Evolutionary conservation across 2,888 invertebrate genomes (phyloP), one percentile per base, ranked within the genome.

Genomic region (Reticulitermes lucifugus): DNA sequence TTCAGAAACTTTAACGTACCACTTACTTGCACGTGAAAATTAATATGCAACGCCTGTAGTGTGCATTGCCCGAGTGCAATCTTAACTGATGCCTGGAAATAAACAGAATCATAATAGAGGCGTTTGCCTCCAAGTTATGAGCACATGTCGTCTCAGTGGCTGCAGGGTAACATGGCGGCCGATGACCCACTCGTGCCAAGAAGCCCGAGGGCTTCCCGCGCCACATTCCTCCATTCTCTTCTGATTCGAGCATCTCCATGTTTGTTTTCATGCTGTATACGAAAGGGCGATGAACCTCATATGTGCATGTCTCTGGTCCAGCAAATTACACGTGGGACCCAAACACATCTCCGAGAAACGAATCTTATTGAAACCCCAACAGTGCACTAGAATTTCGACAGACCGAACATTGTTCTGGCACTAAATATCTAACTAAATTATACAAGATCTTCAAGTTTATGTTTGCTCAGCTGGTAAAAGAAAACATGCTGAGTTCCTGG

Each of bases 251-350:
- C 25, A 25, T 65, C 65, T 65, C 12, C 25, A n/a, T 65, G 65
- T 65, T 65, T 65, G 65, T 65, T 65, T 65, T 65, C 65, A 65
- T 65, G n/a, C n/a, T 65, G 65, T 65, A 65, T 25, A 65, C 6
- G 25, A 25, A 65, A 25, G 65, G 65, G 14, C 60, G n/a, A 60
- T 60, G 60, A 60, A 60, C 60, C 60, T 60, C 60, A 60, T n/a
- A 60, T 60, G 60, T 21, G 22, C 60, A 60, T 6, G n/a, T 22
- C 60, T 60, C 60, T 21, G 60, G 60, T 60, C 21, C 21, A n/a
- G 60, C 60, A 22, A 60, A n/a, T 60, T 60, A 21, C 60, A 46
- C 46, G 46, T 46, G 46, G 46, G 12, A 46, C 12, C 46, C 46
- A 46, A 46, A 46, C 46, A 12, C 46, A 9, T 12, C 46, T 46